Evolutionary conservation across 2,797 vertebrate genomes (phyloP).

Genomic region (Cynodonichthys magdalenae): DNA sequence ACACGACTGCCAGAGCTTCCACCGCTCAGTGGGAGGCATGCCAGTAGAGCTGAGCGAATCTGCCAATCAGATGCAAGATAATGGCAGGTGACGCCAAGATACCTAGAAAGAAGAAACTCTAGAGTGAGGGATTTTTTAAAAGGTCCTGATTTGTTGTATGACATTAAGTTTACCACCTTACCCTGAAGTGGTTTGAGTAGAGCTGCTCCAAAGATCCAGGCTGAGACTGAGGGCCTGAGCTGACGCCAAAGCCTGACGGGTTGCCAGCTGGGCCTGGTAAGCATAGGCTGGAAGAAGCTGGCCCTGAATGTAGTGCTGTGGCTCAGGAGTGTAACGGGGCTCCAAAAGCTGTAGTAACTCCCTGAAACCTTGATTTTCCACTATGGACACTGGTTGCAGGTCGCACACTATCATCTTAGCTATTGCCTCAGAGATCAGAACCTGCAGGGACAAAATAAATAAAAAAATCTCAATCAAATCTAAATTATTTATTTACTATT

Average conservation of each 20-base stretch:
- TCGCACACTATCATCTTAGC: conserved; percentile 85
- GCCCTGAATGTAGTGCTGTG: conserved; percentile 80
- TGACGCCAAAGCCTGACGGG: conserved; percentile 79
- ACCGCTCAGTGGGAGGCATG: conserved; percentile 77
- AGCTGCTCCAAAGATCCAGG: conserved; percentile 78
- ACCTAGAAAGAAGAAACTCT: conserved; percentile 55
- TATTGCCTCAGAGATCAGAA: conserved; percentile 84
- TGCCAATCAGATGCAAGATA: conserved; percentile 84
- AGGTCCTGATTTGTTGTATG: conserved; percentile 7
- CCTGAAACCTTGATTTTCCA: conserved; percentile 83
- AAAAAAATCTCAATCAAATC: no score
- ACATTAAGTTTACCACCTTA: conserved; percentile 54
- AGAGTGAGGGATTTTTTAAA: conserved; percentile 22
- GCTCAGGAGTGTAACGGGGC: conserved; percentile 82
- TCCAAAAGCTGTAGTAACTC: conserved; percentile 83
- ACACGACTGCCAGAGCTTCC: conserved; percentile 71
- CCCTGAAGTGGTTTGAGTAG: conserved; percentile 59
- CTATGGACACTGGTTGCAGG: conserved; percentile 82
- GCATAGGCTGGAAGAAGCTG: conserved; percentile 84
- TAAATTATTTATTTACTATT: no score
- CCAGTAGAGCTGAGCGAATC: conserved; percentile 82
- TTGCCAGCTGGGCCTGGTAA: conserved; percentile 84
- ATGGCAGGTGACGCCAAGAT: conserved; percentile 84
- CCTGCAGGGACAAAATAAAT: conserved; percentile 40
- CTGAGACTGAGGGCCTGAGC: conserved; percentile 82